These are phyloP conservation scores for Salvelinus alpinus DNA, from an alignment of 2,113 vertebrate genomes.

Conservation along the genomic window DNA sequence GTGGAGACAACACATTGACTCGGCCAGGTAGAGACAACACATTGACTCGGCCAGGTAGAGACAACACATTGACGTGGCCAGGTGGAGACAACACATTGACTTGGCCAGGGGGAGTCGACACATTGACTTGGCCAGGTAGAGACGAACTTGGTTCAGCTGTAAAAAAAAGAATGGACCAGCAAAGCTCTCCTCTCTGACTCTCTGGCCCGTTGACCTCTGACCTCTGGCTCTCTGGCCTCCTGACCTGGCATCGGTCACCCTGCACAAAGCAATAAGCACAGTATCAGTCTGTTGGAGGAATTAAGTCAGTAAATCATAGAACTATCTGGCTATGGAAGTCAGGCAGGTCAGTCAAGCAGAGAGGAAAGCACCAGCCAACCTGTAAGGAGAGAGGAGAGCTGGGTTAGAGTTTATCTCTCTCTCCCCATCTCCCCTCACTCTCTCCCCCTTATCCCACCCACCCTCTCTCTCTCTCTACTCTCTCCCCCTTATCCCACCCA, in stretches of 20 bases:
- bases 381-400: neutral
- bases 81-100: too few relatives aligned
- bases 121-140: too few relatives aligned
- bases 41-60: too few relatives aligned
- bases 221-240: neutral
- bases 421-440: neutral
- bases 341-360: neutral
- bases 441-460: too few relatives aligned
- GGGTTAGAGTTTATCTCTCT: neutral
- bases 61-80: too few relatives aligned
- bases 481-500: too few relatives aligned
- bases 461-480: too few relatives aligned
- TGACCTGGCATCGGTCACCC: conserved; percentile 1
- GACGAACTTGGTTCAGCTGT: too few relatives aligned
- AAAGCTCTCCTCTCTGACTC: neutral
- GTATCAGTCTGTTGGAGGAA: conserved; percentile 12
- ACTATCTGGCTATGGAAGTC: neutral
- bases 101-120: too few relatives aligned
- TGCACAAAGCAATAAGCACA: conserved; percentile 22
- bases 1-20: too few relatives aligned
- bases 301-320: conserved; percentile 11
- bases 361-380: neutral
- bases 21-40: too few relatives aligned
- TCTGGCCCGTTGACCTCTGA: neutral
- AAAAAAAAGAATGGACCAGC: too few relatives aligned